These are phyloP conservation scores for Drosophila rhopaloa DNA, from an alignment of 1,140 invertebrate species.

Conservation along the genomic window DNA sequence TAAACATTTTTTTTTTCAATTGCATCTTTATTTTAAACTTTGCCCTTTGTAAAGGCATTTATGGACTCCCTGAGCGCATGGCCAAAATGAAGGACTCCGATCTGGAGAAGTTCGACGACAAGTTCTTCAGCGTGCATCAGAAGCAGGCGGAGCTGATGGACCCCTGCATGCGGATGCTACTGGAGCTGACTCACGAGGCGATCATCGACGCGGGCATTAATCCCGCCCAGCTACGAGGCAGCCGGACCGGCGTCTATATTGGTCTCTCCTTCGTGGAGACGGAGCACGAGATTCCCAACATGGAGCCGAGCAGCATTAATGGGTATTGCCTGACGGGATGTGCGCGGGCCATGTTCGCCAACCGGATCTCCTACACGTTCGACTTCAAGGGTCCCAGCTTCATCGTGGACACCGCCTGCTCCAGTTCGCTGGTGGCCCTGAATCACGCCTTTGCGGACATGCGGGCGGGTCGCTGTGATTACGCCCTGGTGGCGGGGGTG, in stretches of 20 bases:
- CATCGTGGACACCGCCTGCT: conserved; percentile 97
- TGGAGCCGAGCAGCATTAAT: conserved; percentile 90
- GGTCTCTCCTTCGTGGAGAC: conserved; percentile 94
- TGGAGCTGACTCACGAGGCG: conserved; percentile 97
- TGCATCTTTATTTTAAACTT: no score
- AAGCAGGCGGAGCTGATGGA: conserved; percentile 98
- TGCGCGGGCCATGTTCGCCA: conserved; percentile 97
- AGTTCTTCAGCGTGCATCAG: conserved; percentile 96
- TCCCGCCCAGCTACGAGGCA: conserved; percentile 90
- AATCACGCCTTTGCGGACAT: conserved; percentile 94
- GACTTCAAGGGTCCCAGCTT: conserved; percentile 96
- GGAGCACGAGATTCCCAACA: conserved; percentile 91
- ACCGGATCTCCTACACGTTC: conserved; percentile 97
- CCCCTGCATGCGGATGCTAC: conserved; percentile 95
- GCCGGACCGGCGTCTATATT: conserved; percentile 95
- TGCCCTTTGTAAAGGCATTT: conserved; percentile 85
- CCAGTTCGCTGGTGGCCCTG: conserved; percentile 95
- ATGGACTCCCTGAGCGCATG: conserved; percentile 92
- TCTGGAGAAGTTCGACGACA: conserved; percentile 93
- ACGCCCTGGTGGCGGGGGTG: conserved; percentile 96
- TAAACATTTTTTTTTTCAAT: no score
- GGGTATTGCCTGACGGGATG: conserved; percentile 98
- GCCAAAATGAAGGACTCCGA: conserved; percentile 97
- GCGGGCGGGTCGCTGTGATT: conserved; percentile 93
- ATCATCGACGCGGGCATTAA: conserved; percentile 97